These are phyloP conservation scores for Phenganax marumi DNA, from an alignment of 92 coral and sea anemone species.

Conservation along the genomic window DNA sequence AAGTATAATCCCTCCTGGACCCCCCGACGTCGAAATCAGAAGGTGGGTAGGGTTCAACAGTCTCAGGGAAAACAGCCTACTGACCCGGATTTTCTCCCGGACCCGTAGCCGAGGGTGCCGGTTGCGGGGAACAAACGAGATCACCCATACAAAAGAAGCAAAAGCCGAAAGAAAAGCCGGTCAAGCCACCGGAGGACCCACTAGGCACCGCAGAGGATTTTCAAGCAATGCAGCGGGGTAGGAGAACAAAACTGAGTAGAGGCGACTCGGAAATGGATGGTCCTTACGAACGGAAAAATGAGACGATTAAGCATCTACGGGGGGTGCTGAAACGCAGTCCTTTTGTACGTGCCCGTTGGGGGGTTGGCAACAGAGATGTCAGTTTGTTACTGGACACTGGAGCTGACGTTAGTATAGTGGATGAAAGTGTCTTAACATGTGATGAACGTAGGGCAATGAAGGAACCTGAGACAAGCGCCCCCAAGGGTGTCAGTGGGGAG, in stretches of 20 bases:
- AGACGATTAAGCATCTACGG: conserved; percentile 2
- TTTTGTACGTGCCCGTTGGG: conserved; percentile 32
- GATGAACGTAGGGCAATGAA: not conserved
- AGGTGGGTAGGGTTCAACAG: not conserved
- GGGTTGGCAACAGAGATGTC: not conserved
- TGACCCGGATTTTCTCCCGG: conserved; percentile 16
- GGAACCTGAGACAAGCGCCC: not conserved
- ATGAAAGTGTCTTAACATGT: conserved; percentile 20
- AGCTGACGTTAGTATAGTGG: conserved; percentile 28
- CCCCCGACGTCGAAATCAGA: conserved; percentile 1
- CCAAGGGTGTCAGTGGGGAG: conserved; percentile 17
- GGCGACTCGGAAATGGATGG: conserved; percentile 16
- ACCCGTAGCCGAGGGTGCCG: conserved; percentile 21
- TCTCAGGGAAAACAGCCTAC: not conserved
- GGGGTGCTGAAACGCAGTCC: conserved; percentile 31
- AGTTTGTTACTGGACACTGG: conserved; percentile 23
- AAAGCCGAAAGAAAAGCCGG: not conserved
- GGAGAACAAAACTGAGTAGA: not conserved
- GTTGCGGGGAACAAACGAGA: not conserved
- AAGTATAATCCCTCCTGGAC: conserved; percentile 33
- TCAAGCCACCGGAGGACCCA: not conserved
- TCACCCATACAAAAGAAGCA: not conserved
- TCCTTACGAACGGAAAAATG: conserved; percentile 15
- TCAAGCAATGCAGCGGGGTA: not conserved
- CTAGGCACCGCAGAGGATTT: not conserved